Evolutionary conservation across 2,113 vertebrate species (phyloP).

Genomic region (Synchiropus splendidus): DNA sequence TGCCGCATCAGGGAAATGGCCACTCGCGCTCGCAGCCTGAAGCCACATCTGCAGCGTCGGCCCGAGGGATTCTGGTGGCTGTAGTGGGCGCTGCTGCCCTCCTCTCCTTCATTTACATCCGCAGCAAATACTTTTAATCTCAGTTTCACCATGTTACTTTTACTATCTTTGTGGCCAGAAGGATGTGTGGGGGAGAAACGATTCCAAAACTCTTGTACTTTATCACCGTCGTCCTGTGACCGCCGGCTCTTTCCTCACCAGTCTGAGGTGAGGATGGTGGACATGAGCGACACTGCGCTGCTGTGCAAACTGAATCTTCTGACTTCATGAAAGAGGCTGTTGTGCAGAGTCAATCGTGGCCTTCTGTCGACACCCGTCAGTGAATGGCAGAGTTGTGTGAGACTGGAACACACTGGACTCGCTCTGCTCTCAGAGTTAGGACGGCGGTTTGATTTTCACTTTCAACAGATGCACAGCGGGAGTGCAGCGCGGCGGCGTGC

Average conservation of each 20-base stretch:
- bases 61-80: constrained; percentile 19
- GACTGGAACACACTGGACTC: constrained; percentile 2
- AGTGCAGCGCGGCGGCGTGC: not conserved
- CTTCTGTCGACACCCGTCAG: not conserved
- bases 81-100: constrained; percentile 17
- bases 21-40: constrained; percentile 28
- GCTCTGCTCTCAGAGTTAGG: too few relatives aligned
- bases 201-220: constrained; percentile 21
- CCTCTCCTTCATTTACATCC: constrained; percentile 31
- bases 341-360: constrained; percentile 4
- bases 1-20: constrained; percentile 35
- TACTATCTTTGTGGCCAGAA: constrained; percentile 43
- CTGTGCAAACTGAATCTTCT: constrained; percentile 1
- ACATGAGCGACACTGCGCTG: too few relatives aligned
- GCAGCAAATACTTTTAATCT: constrained; percentile 38
- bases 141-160: constrained; percentile 19
- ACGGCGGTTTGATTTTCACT: constrained; percentile 35
- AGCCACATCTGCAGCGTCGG: constrained; percentile 7
- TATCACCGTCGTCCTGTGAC: too few relatives aligned
- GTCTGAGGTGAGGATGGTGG: too few relatives aligned
- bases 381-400: constrained; percentile 15
- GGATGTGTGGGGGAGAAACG: constrained; percentile 24
- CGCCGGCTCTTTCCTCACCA: too few relatives aligned
- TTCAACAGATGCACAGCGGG: constrained; percentile 13
- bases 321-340: constrained; percentile 18